These are phyloP conservation scores for Pavo muticus DNA, from an alignment of 2,113 vertebrate species.

Conservation along the genomic window DNA sequence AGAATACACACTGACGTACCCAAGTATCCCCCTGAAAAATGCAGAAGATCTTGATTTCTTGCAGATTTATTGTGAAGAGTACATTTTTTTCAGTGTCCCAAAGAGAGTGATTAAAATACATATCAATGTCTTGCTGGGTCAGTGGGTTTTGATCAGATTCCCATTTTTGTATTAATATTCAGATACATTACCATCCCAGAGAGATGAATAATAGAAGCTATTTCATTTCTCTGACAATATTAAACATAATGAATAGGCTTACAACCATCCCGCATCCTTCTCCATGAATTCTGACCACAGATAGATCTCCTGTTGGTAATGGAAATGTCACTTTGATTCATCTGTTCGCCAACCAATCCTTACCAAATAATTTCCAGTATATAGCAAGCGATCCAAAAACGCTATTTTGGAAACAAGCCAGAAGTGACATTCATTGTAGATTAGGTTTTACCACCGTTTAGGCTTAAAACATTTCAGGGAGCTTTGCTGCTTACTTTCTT, in stretches of 20 bases:
- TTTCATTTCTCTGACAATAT: slow-evolving; percentile 63
- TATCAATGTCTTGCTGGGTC: slow-evolving; percentile 17
- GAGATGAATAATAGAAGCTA: slow-evolving; percentile 50
- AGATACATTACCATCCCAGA: background rate
- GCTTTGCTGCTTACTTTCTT: slow-evolving; percentile 43
- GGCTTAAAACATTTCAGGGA: slow-evolving; percentile 10
- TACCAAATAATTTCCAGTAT: slow-evolving; percentile 45
- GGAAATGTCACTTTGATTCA: slow-evolving; percentile 78
- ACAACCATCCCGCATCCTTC: slow-evolving; percentile 44
- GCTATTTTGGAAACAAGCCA: slow-evolving; percentile 28
- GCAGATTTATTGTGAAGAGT: background rate
- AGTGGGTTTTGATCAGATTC: slow-evolving; percentile 54
- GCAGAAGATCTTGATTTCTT: background rate
- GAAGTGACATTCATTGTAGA: background rate
- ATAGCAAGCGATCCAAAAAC: background rate
- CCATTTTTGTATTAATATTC: slow-evolving; percentile 42
- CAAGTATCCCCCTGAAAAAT: background rate
- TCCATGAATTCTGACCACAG: slow-evolving; percentile 31
- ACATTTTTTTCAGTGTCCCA: background rate
- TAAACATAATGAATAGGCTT: slow-evolving; percentile 56
- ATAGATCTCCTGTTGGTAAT: slow-evolving; percentile 63
- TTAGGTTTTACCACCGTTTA: slow-evolving; percentile 43
- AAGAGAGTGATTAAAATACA: slow-evolving; percentile 32
- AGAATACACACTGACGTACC: background rate
- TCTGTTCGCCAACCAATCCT: slow-evolving; percentile 19